These are phyloP conservation scores for Megalurothrips usitatus DNA, from an alignment of 2,888 invertebrate genomes.

Conservation along the genomic window DNA sequence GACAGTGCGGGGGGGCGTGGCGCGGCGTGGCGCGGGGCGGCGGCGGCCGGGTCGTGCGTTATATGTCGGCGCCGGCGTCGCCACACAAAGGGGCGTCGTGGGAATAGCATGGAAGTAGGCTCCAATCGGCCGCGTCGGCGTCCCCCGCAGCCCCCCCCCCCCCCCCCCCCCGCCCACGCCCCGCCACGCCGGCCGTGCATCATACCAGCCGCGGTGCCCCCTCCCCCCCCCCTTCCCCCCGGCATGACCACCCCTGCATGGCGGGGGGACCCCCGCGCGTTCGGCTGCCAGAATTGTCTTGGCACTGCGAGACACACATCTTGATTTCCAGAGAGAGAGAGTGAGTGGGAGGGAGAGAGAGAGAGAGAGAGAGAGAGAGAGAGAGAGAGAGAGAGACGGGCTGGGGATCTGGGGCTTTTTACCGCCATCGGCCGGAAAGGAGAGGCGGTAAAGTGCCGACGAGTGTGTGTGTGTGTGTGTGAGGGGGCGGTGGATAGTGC, in stretches of 20 bases:
- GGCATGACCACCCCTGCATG: background rate
- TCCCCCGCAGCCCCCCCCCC: background rate
- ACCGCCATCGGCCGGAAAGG: background rate
- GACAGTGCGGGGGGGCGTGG: too few species aligned
- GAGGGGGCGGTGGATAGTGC: too few species aligned
- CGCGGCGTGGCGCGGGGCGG: background rate
- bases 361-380: too few species aligned
- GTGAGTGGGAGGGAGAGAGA: too few species aligned
- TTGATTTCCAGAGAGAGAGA: constrained; percentile 15
- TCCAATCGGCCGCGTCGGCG: background rate
- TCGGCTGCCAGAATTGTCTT: constrained; percentile 16
- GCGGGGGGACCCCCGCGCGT: background rate
- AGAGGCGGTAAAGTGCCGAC: too few species aligned
- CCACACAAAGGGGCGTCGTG: constrained; percentile 13
- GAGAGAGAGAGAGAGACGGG: too few species aligned
- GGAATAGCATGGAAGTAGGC: constrained; percentile 23
- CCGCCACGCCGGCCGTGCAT: constrained; percentile 4
- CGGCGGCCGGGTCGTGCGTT: background rate
- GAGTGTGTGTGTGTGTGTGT: too few species aligned
- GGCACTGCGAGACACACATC: constrained; percentile 21
- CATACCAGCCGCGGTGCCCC: background rate
- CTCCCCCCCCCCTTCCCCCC: background rate
- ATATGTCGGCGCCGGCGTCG: constrained; percentile 8
- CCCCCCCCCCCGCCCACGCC: background rate
- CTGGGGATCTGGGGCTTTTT: too few species aligned